Conservation (phyloP, 2,113 vertebrate genomes). For the Stegastes partitus region DNA sequence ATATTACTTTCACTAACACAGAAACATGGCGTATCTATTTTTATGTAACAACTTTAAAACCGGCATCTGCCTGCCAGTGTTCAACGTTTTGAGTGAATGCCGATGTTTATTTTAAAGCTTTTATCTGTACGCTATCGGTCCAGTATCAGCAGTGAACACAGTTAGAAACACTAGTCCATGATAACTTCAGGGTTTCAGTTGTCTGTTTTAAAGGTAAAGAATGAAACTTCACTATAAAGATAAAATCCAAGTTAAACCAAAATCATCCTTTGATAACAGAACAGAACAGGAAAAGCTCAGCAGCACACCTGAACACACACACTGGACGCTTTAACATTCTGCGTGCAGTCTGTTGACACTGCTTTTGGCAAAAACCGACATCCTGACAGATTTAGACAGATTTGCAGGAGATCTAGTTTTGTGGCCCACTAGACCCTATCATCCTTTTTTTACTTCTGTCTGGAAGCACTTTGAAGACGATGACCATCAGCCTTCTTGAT, state of each 20-base stretch:
- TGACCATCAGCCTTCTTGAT: constrained; percentile 37
- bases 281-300: neutral
- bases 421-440: neutral
- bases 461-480: constrained; percentile 19
- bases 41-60: no score
- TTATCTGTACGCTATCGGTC: no score
- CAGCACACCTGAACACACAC: neutral
- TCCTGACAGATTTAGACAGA: neutral
- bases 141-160: no score
- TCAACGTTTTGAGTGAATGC: no score
- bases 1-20: no score
- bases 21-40: no score
- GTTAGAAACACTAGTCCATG: no score
- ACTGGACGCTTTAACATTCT: neutral
- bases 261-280: neutral
- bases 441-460: neutral
- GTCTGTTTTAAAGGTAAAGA: neutral
- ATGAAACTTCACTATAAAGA: neutral
- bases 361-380: neutral
- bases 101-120: no score
- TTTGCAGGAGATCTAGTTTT: neutral
- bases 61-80: no score
- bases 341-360: neutral
- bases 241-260: neutral
- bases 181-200: neutral